phyloP scores from a whole-genome alignment of 2,888 invertebrate genomes.

The Leptothorax acervorum region DNA sequence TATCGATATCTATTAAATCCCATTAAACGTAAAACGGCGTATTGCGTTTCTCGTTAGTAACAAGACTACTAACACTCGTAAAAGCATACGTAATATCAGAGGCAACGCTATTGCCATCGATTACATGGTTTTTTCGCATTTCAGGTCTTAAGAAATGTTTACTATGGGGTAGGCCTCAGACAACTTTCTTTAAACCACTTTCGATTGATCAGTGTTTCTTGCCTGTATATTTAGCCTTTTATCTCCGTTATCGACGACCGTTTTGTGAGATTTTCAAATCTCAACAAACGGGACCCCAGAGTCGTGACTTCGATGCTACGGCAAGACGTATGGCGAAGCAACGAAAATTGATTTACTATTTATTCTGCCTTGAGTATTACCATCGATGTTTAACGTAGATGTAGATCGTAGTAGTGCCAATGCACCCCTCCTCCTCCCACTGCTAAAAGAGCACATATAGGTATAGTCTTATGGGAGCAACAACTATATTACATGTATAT shows the following conservation, averaged over 20 bases:
- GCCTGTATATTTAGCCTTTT: constrained; percentile 37
- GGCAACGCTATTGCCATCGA: constrained; percentile 77
- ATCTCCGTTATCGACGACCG: constrained; percentile 14
- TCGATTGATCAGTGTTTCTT: constrained; percentile 68
- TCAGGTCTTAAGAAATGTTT: constrained; percentile 84
- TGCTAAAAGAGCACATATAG: constrained; percentile 71
- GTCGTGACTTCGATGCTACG: constrained; percentile 33
- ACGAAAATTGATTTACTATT: constrained; percentile 52
- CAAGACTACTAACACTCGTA: neutral
- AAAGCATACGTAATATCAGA: constrained; percentile 35
- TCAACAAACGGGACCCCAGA: constrained; percentile 35
- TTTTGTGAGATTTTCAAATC: constrained; percentile 39
- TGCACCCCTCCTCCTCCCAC: constrained; percentile 74
- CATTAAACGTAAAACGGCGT: constrained; percentile 29
- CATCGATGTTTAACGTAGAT: constrained; percentile 76
- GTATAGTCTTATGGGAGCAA: constrained; percentile 87
- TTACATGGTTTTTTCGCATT: constrained; percentile 83
- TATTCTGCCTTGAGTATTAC: constrained; percentile 68
- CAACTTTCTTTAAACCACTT: constrained; percentile 64
- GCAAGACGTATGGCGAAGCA: constrained; percentile 30
- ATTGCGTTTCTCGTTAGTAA: neutral
- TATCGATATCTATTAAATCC: constrained; percentile 29
- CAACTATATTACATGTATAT: constrained; percentile 82
- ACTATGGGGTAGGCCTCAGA: constrained; percentile 81
- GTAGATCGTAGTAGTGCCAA: constrained; percentile 81